Conservation (phyloP, 1,140 invertebrate genomes). For the Drosophila truncata region DNA sequence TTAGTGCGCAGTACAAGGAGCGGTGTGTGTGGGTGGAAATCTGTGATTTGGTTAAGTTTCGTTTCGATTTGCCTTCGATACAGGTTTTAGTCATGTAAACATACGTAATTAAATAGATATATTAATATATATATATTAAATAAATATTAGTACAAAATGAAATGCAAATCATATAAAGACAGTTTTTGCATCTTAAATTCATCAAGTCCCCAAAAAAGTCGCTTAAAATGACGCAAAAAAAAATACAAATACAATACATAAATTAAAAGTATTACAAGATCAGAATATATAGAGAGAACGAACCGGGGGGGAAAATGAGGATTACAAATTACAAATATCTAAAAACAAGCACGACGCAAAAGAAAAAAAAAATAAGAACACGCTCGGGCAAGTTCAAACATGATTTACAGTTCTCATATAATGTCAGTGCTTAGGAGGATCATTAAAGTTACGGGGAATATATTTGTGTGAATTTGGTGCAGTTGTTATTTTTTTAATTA, state of each 20-base stretch:
- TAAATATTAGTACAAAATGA: constrained; percentile 80
- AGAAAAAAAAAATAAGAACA: constrained; percentile 4
- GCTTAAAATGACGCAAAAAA: constrained; percentile 47
- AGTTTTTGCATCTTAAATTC: constrained; percentile 50
- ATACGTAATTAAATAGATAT: constrained; percentile 62
- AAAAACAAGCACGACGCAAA: not conserved
- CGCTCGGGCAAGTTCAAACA: constrained; percentile 16
- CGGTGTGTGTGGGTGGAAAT: constrained; percentile 39
- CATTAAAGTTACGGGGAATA: constrained; percentile 52
- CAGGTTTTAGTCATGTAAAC: constrained; percentile 47
- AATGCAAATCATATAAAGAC: constrained; percentile 61
- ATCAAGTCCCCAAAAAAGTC: constrained; percentile 18
- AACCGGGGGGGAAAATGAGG: constrained; percentile 5
- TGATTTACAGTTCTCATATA: constrained; percentile 3
- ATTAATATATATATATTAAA: constrained; percentile 28
- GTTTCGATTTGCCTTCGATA: constrained; percentile 45
- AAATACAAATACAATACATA: constrained; percentile 36
- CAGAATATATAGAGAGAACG: not conserved
- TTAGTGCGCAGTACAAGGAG: constrained; percentile 16
- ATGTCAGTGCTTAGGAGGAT: not conserved
- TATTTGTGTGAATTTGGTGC: constrained; percentile 67
- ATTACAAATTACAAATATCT: constrained; percentile 5
- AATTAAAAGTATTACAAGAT: constrained; percentile 13
- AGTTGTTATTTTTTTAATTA: constrained; percentile 26
- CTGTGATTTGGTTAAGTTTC: constrained; percentile 48